Base-by-base conservation (phyloP, 2,888 invertebrate genomes). In the Vanessa cardui region DNA sequence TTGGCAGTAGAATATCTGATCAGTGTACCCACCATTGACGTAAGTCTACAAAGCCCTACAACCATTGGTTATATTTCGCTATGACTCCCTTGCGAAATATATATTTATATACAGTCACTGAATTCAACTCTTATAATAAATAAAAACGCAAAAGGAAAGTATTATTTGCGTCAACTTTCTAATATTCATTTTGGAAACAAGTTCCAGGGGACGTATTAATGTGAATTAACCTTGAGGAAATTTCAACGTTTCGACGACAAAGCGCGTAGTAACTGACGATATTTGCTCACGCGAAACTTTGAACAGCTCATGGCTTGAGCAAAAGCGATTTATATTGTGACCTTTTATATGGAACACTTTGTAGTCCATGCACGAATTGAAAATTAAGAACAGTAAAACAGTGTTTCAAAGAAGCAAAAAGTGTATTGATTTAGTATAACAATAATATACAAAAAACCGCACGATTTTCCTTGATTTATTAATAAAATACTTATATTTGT, bases 211-310 rank as follows among this genome's bases (percentile, higher is more conserved):
- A 56, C 26, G 52, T 59, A 66, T 66, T 60, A 60, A 60, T 52
- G 59, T 31, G 46, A 60, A 47, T 65, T 66, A 66, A 66, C 65
- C 65, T 61, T 66, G 52, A 66, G 60, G 46, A 60, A 66, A 54
- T 60, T 46, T 47, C 60, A 54, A 46, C 44, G 26, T 54, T 54
- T 66, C 31, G 39, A 39, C 65, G 60, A 54, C 60, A 50, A 60
- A 61, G 54, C 47, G 60, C 60, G 54, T 33, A 33, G 46, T 33
- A 54, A 39, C 33, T 46, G 54, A 66, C 52, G 60, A 61, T 52
- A 60, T 60, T 52, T 52, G 65, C 52, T 66, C 65, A 66, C 65
- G 65, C 65, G 60, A 66, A 54, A 39, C 9, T 66, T 46, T 15
- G n/a, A 33, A 16, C n/a, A n/a, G 65, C 39, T 9, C 21, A 16